Evolutionary conservation across 1,140 invertebrate genomes (phyloP).

Genomic region (Portunus trituberculatus): DNA sequence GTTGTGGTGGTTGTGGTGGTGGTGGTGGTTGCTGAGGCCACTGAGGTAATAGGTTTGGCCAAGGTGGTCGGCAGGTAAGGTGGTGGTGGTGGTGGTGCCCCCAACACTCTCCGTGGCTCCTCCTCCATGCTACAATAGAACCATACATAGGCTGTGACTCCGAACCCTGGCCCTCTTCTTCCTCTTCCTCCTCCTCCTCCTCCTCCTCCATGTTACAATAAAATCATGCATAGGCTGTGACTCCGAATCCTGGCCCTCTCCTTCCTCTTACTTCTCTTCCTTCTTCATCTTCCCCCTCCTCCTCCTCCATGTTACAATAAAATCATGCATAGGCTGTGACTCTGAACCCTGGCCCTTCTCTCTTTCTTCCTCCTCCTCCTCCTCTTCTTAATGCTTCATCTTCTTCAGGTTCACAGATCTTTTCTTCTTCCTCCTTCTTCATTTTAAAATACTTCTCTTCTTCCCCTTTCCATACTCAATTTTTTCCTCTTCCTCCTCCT

Average conservation of each 20-base stretch:
- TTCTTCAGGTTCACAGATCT: background rate
- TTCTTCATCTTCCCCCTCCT: background rate
- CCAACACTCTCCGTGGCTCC: conserved; percentile 44
- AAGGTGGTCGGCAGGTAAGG: conserved; percentile 42
- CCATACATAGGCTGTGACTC: background rate
- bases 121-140: conserved; percentile 63
- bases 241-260: background rate
- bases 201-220: background rate
- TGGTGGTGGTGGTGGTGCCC: background rate
- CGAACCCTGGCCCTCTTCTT: no score
- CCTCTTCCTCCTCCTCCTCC: background rate
- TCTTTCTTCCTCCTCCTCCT: no score
- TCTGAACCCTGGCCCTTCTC: no score
- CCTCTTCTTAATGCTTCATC: no score
- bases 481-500: no score
- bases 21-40: conserved; percentile 72
- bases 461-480: no score
- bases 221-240: no score
- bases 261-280: background rate
- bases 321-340: no score
- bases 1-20: conserved; percentile 72
- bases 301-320: background rate
- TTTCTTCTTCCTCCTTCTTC: background rate
- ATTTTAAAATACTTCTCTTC: background rate
- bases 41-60: conserved; percentile 68